Percentiles rank a stretch among this genome's conserved stretches.
These are phyloP conservation scores for Microplitis demolitor DNA, from an alignment of 1,140 invertebrate genomes.

Conservation along the genomic window DNA sequence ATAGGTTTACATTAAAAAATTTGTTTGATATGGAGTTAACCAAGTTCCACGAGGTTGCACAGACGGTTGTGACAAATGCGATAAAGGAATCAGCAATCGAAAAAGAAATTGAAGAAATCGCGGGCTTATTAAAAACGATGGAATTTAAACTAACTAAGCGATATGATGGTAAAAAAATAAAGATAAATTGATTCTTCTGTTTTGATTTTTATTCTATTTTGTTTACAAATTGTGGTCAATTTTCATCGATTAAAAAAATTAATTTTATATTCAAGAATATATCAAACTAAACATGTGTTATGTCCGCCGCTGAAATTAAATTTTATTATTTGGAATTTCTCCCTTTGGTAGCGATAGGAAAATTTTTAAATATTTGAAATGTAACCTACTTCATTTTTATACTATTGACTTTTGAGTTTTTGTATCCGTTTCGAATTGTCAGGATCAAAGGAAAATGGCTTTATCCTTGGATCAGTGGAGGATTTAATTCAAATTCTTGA, in stretches of 20 bases:
- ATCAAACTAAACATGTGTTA: no score
- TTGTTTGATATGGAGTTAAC: conserved; percentile 91
- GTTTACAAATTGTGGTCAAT: no score
- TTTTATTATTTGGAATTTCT: no score
- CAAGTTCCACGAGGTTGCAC: conserved; percentile 80
- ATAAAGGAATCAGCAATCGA: conserved; percentile 89
- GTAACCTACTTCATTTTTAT: no score
- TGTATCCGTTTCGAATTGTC: no score
- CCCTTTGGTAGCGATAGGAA: no score
- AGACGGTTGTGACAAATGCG: conserved; percentile 84
- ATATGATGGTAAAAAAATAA: conserved; percentile 64
- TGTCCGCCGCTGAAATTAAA: no score
- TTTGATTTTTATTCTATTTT: not conserved
- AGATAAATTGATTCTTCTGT: not conserved
- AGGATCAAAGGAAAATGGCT: conserved; percentile 68
- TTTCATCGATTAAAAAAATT: no score
- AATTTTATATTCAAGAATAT: no score
- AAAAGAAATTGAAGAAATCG: conserved; percentile 79
- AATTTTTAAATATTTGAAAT: no score
- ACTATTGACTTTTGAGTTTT: no score
- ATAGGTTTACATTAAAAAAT: conserved; percentile 81
- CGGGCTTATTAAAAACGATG: conserved; percentile 74
- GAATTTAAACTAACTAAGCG: conserved; percentile 74
- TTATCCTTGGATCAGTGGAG: conserved; percentile 79
- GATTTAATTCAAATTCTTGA: conserved; percentile 82